Evolutionary conservation across 1,140 invertebrate genomes (phyloP).

Genomic region (Littorina saxatilis): DNA sequence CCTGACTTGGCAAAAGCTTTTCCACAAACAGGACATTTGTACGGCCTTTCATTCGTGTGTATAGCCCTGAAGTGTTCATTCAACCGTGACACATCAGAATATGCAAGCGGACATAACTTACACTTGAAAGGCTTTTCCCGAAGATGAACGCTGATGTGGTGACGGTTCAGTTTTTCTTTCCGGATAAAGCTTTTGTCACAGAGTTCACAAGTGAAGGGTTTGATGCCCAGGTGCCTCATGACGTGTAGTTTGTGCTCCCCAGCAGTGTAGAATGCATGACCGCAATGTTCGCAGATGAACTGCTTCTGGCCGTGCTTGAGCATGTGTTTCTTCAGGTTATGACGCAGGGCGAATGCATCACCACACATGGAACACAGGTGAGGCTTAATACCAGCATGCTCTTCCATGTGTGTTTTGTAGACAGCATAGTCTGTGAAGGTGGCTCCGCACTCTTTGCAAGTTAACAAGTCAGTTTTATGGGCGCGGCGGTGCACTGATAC

Average conservation of each 20-base stretch:
- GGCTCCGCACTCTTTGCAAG: conserved; percentile 6
- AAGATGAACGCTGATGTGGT: neutral
- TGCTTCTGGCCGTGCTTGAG: conserved; percentile 6
- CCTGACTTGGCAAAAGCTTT: neutral
- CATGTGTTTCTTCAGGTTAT: neutral
- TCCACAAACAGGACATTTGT: neutral
- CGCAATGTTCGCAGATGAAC: conserved; percentile 6
- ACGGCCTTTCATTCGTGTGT: conserved; percentile 2
- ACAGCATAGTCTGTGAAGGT: neutral
- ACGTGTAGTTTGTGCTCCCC: conserved; percentile 4
- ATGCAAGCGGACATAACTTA: neutral
- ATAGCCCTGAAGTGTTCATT: neutral
- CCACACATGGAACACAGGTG: conserved; percentile 22
- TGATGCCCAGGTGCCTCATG: neutral
- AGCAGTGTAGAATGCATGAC: neutral
- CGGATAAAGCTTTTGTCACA: neutral
- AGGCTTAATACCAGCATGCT: neutral
- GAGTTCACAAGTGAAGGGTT: neutral
- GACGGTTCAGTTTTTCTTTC: neutral
- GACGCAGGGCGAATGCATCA: neutral
- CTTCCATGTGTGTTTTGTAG: neutral
- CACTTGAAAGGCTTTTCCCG: neutral
- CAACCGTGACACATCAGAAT: neutral
- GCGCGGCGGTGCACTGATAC: neutral
- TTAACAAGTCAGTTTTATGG: neutral